Evolutionary conservation across 2,888 invertebrate genomes (phyloP), one percentile per base, ranked within the genome.

Genomic region (Meandrusa payeni): DNA sequence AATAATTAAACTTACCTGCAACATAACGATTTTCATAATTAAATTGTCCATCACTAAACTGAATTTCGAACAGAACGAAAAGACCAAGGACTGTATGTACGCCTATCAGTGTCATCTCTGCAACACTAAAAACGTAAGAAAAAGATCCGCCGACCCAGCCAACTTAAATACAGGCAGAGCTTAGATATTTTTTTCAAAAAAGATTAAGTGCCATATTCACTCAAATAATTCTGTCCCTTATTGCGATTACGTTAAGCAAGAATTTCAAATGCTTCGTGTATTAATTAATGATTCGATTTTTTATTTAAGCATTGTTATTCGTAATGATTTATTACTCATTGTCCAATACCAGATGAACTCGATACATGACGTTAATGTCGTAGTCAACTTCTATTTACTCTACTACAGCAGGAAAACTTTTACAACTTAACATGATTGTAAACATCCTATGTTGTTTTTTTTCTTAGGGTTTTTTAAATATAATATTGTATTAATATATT

Each of bases 91-190:
- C 2, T n/a, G 4, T 20, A 26, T 24, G 29, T 37, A 26, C 13
- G 43, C 10, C 7, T n/a, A 6, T 26, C n/a, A 12, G 31, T 20
- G 26, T 17, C 43, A 43, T 43, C 32, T 24, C 13, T 29, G 9
- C 26, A 9, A 5, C 19, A 43, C 29, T 43, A 31, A 37, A 5
- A 10, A 11, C 10, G 7, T 19, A 37, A 20, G 13, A 12, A 43
- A 20, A 26, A 7, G 9, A 10, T 2, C 5, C n/a, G 27, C 3
- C 11, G 15, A 17, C 12, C 41, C 10, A 5, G 13, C 13, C 22
- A n/a, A 34, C 13, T 34, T 34, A 22, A 34, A 41, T 41, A 28
- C 13, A 12, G n/a, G 10, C 23, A 3, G 10, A 20, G 33, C 6
- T 22, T 28, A 9, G 20, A 15, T 13, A 3, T 41, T 33, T 27